These are phyloP conservation scores for Phymastichus coffea DNA, from an alignment of 1,140 invertebrate genomes.

Conservation along the genomic window DNA sequence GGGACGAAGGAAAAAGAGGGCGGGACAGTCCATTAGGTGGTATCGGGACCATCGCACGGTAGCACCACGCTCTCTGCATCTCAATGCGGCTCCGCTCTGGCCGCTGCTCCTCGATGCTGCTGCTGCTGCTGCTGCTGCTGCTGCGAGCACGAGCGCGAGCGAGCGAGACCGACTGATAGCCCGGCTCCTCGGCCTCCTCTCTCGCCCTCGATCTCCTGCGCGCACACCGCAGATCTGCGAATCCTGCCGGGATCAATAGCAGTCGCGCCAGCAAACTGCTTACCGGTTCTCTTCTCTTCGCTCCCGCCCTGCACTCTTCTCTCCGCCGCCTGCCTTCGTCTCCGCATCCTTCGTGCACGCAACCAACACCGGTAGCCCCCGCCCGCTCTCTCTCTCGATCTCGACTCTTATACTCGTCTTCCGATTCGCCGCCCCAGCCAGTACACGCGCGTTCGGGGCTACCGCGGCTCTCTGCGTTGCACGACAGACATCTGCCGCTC, in stretches of 20 bases:
- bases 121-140: too few relatives aligned
- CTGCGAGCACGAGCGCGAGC: background rate
- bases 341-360: slow-evolving; percentile 39
- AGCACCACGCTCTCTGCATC: slow-evolving; percentile 58
- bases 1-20: slow-evolving; percentile 40
- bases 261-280: slow-evolving; percentile 30
- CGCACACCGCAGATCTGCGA: background rate
- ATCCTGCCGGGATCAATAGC: slow-evolving; percentile 33
- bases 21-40: slow-evolving; percentile 56
- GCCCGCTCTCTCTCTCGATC: too few relatives aligned
- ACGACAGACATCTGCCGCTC: too few relatives aligned
- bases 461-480: too few relatives aligned
- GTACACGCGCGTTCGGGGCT: too few relatives aligned
- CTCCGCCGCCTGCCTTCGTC: slow-evolving; percentile 11
- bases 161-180: slow-evolving; percentile 37
- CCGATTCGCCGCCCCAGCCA: slow-evolving; percentile 46
- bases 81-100: slow-evolving; percentile 53
- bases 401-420: too few relatives aligned
- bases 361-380: slow-evolving; percentile 53
- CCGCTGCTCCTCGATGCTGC: too few relatives aligned
- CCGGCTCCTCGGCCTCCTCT: slow-evolving; percentile 30
- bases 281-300: background rate
- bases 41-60: slow-evolving; percentile 59
- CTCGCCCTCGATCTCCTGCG: background rate
- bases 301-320: background rate